phyloP scores from a whole-genome alignment of 2,888 invertebrate genomes.

The Himalopsyche japonica region DNA sequence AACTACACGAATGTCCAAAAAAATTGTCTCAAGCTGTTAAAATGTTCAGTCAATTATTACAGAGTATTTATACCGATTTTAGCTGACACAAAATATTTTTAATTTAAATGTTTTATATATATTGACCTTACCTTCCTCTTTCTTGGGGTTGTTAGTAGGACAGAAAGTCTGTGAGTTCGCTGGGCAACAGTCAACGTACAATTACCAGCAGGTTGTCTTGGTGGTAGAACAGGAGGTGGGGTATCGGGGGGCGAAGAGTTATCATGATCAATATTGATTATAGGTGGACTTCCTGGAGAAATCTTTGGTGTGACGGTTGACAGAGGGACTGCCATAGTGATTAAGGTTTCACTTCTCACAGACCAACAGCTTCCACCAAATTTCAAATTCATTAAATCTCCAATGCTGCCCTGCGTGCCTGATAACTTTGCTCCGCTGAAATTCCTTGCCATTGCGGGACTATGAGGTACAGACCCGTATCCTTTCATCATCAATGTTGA shows the following conservation, averaged over 20 bases:
- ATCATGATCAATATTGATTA: constrained; percentile 16
- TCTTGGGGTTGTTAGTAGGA: constrained; percentile 53
- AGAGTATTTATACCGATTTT: too few relatives aligned
- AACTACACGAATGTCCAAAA: too few relatives aligned
- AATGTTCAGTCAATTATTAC: too few relatives aligned
- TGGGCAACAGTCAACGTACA: constrained; percentile 67
- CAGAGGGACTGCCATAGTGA: constrained; percentile 72
- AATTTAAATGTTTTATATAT: too few relatives aligned
- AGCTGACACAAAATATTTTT: too few relatives aligned
- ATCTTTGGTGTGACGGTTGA: constrained; percentile 67
- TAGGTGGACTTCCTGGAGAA: constrained; percentile 52
- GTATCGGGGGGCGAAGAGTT: constrained; percentile 3
- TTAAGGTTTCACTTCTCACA: constrained; percentile 70
- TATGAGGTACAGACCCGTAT: constrained; percentile 57
- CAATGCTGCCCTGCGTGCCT: constrained; percentile 67
- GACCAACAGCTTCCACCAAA: constrained; percentile 74
- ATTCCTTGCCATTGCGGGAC: constrained; percentile 57
- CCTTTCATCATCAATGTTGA: constrained; percentile 46
- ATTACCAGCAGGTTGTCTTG: constrained; percentile 21
- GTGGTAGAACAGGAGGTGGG: constrained; percentile 9
- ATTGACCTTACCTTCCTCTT: constrained; percentile 29
- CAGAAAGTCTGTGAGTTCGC: constrained; percentile 68
- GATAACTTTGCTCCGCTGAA: constrained; percentile 50
- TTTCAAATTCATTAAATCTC: constrained; percentile 77
- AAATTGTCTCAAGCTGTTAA: too few relatives aligned